A percentile compares a stretch with the other conserved stretches of the same genome.
Conservation (phyloP, 1,140 invertebrate species). For the Tetramorium simillimum region DNA sequence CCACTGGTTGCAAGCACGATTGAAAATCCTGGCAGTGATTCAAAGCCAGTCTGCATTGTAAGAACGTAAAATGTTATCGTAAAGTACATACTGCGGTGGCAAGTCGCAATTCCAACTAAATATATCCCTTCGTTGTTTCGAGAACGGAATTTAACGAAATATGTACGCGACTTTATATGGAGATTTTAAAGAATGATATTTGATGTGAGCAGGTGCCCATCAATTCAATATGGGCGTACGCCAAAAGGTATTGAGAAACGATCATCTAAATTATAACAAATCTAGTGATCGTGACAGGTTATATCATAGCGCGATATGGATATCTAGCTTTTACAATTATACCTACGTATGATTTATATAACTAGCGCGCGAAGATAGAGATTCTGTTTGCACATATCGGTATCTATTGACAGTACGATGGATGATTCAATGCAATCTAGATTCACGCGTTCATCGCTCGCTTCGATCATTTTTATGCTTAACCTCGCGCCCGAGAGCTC, state of each 20-base stretch:
- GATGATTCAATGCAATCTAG: constrained; percentile 66
- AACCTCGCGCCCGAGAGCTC: constrained; percentile 23
- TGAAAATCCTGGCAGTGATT: constrained; percentile 80
- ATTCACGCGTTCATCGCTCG: constrained; percentile 54
- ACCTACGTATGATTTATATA: constrained; percentile 53
- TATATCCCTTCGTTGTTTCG: too few species aligned
- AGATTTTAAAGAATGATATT: constrained; percentile 13
- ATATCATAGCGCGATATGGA: constrained; percentile 32
- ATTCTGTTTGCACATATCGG: constrained; percentile 43
- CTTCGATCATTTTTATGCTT: constrained; percentile 63
- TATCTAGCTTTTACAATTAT: constrained; percentile 53
- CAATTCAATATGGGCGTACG: neutral
- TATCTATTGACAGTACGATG: constrained; percentile 65
- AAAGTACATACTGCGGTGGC: neutral
- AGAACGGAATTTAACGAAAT: neutral
- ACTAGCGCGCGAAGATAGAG: constrained; percentile 46
- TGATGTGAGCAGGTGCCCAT: neutral
- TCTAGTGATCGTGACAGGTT: constrained; percentile 46
- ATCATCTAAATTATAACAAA: constrained; percentile 54
- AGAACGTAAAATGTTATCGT: constrained; percentile 23
- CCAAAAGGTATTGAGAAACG: constrained; percentile 36
- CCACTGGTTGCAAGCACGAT: constrained; percentile 74
- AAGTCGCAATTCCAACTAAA: neutral
- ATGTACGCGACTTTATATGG: neutral
- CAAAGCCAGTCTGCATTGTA: constrained; percentile 69